Base-by-base conservation (phyloP, 2,797 vertebrate genomes). In the Falco concolor region DNA sequence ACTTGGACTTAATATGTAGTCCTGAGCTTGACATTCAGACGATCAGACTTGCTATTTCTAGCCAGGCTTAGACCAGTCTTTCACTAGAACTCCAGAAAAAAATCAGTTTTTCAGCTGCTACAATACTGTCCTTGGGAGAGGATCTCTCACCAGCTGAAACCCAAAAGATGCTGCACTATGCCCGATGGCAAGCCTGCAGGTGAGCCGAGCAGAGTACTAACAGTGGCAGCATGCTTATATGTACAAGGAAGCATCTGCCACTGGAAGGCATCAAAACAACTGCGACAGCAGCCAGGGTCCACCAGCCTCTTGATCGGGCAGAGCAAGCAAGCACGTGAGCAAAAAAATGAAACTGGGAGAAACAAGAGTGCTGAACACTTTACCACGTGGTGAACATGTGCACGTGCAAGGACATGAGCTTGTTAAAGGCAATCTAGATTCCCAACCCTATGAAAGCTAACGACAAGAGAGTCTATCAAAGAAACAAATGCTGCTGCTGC, bases 401-500 rank as follows among this genome's bases (percentile, higher is more conserved):
- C 94, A 89, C 6, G 52, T 96, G 96, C 93, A 95, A 72, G 73
- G 68, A 92, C 72, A 85, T 3, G 77, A 94, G 94, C 83, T 92
- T 40, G 67, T 95, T 95, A 94, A 80, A 56, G 64, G 80, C 34
- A 87, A 86, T 42, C 38, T 9, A n/a, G 84, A 64, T 34, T 61
- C 74, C 68, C 82, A 93, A 3, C n/a, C 42, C 63, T 6, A 53
- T 0, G 1, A 63, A 93, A 87, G 79, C 79, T 87, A 80, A 28
- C 63, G 84, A 80, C 60, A 77, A 73, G 82, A 95, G 80, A 87
- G 84, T 34, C 65, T 78, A 27, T 59, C 86, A 95, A 64, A 83
- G 93, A 89, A 95, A 93, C 61, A 87, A 82, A 68, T 15, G 61
- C 59, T 96, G 34, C 68, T 53, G 88, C 72, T 45, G 91, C 84